phyloP scores from a whole-genome alignment of 2,888 invertebrate genomes.

The Apotomis turbidana region DNA sequence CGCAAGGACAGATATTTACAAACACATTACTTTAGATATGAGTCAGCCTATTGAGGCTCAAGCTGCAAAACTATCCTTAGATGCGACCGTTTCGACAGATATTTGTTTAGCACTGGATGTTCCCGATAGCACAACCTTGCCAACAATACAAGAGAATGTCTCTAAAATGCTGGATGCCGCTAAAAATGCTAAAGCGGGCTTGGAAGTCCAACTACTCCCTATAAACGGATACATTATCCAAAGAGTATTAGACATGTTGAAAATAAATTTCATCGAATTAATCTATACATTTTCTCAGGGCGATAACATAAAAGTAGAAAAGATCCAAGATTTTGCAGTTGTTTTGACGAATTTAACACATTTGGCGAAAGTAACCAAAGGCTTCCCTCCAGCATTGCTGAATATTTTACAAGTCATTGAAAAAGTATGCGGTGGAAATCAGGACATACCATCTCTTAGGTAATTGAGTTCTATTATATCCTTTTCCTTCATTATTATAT shows the following conservation, averaged over 20 bases:
- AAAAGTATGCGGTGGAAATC: constrained; percentile 50
- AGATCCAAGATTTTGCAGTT: constrained; percentile 39
- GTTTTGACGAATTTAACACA: constrained; percentile 45
- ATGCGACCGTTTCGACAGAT: constrained; percentile 53
- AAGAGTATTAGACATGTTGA: constrained; percentile 63
- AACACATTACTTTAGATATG: constrained; percentile 61
- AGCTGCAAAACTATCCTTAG: constrained; percentile 52
- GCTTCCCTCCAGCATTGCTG: constrained; percentile 62
- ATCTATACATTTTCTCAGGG: constrained; percentile 46
- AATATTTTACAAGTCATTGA: constrained; percentile 61
- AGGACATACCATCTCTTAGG: constrained; percentile 53
- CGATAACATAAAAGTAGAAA: constrained; percentile 36
- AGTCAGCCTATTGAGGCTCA: constrained; percentile 65
- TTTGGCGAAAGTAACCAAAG: constrained; percentile 52
- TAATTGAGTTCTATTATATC: too few relatives aligned
- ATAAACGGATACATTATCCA: constrained; percentile 81
- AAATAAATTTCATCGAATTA: constrained; percentile 55
- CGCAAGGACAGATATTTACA: constrained; percentile 55
- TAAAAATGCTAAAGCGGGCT: constrained; percentile 44
- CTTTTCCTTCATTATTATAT: too few relatives aligned
- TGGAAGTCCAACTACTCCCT: constrained; percentile 79
- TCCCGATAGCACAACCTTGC: constrained; percentile 55
- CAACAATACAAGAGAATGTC: constrained; percentile 54
- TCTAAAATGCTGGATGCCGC: constrained; percentile 47
- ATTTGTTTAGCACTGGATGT: constrained; percentile 61